phyloP scores from a whole-genome alignment of 1,140 invertebrate species.

The Lasaia peninsularis region DNA sequence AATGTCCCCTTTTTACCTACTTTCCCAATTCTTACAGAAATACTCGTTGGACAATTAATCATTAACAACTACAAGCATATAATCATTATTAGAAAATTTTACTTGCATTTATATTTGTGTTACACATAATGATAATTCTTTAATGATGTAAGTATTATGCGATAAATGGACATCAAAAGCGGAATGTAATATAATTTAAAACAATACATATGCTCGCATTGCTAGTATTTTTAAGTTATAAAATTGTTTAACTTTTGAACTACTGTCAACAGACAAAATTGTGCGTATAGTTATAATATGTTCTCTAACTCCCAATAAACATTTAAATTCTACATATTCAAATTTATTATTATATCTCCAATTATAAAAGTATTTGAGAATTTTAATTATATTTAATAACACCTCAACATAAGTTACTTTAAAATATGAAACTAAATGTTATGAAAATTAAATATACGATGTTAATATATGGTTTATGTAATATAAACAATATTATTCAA shows the following conservation, averaged over 20 bases:
- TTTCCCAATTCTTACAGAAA: constrained; percentile 9
- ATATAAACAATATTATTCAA: not conserved
- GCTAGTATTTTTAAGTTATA: not conserved
- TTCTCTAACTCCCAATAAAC: not conserved
- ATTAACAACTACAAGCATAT: constrained; percentile 2
- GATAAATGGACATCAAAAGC: constrained; percentile 46
- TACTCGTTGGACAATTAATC: not conserved
- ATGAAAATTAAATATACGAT: too few species aligned
- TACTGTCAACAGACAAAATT: not conserved
- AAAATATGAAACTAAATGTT: too few species aligned
- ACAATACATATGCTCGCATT: constrained; percentile 4
- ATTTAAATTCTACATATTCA: not conserved
- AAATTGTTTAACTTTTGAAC: not conserved
- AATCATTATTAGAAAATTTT: constrained; percentile 18
- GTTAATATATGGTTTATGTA: too few species aligned
- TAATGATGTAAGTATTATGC: constrained; percentile 20
- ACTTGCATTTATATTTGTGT: constrained; percentile 12
- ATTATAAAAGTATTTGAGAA: too few species aligned
- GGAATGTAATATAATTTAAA: constrained; percentile 46
- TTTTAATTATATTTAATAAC: too few species aligned
- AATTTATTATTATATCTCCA: too few species aligned
- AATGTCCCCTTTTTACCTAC: constrained; percentile 32
- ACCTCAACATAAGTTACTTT: too few species aligned
- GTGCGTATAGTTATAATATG: not conserved
- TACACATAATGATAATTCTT: constrained; percentile 20